These are phyloP conservation scores for Mesitornis unicolor DNA, from an alignment of 2,113 vertebrate species.

Conservation along the genomic window DNA sequence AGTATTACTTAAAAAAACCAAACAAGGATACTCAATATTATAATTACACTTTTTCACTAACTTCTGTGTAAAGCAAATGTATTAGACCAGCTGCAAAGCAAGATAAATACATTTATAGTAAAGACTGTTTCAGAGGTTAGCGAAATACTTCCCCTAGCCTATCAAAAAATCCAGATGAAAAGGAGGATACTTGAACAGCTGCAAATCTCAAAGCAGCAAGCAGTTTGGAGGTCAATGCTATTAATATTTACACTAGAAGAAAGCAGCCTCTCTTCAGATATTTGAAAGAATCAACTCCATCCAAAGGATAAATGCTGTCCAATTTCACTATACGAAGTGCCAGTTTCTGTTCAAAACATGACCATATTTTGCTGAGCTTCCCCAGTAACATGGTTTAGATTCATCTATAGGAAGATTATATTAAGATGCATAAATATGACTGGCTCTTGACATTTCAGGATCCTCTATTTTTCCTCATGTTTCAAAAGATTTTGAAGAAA, in stretches of 20 bases:
- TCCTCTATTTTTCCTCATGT: neutral
- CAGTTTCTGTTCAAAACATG: neutral
- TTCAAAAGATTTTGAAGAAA: neutral
- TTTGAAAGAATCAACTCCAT: neutral
- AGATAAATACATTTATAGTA: neutral
- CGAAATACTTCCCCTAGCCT: neutral
- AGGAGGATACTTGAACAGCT: neutral
- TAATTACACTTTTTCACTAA: neutral
- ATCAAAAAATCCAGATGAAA: neutral
- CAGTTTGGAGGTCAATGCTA: neutral
- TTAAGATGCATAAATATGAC: neutral
- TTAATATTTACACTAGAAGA: neutral
- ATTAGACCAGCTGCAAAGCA: neutral
- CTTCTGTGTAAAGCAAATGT: neutral
- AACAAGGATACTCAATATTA: neutral
- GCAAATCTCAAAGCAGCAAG: neutral
- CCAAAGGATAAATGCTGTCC: neutral
- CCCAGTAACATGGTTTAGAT: neutral
- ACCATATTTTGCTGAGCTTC: neutral
- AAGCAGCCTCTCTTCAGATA: neutral
- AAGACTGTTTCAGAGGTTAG: neutral
- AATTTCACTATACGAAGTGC: neutral
- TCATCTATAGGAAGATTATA: neutral
- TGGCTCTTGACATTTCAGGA: neutral
- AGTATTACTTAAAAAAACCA: neutral